Evolutionary conservation across 1,140 invertebrate species (phyloP).

Genomic region (Bombus fervidus): DNA sequence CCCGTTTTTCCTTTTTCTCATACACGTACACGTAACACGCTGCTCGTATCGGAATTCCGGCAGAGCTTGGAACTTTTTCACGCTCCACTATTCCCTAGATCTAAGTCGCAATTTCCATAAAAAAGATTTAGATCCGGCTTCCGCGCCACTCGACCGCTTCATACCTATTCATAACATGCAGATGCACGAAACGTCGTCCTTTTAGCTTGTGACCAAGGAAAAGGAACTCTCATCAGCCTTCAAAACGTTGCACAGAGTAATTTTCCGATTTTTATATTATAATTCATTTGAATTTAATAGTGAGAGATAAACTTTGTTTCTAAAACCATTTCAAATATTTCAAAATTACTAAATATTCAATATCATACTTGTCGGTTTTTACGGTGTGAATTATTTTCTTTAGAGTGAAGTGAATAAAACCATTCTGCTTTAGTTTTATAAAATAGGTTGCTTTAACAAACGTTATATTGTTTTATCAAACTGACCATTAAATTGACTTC

Average conservation of each 20-base stretch:
- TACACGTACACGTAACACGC: neutral
- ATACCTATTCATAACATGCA: slow-evolving; percentile 47
- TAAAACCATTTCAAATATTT: neutral
- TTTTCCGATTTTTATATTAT: neutral
- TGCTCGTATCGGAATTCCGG: neutral
- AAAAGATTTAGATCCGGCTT: slow-evolving; percentile 33
- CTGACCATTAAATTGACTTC: too few relatives aligned
- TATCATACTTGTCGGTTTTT: too few relatives aligned
- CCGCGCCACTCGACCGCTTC: neutral
- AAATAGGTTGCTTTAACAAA: too few relatives aligned
- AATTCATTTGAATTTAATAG: neutral
- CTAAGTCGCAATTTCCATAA: slow-evolving; percentile 43
- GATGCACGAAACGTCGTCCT: slow-evolving; percentile 12
- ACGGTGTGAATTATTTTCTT: too few relatives aligned
- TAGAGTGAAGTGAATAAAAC: too few relatives aligned
- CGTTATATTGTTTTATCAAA: too few relatives aligned
- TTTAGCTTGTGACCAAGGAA: neutral
- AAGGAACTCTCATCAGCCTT: neutral
- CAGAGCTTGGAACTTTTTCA: neutral
- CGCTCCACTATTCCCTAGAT: slow-evolving; percentile 5
- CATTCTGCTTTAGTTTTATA: too few relatives aligned
- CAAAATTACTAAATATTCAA: too few relatives aligned
- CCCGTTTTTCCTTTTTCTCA: neutral
- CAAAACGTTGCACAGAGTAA: neutral
- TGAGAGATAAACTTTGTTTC: neutral